These are phyloP conservation scores for Cyaniris semiargus DNA, from an alignment of 2,888 invertebrate genomes.

Conservation along the genomic window DNA sequence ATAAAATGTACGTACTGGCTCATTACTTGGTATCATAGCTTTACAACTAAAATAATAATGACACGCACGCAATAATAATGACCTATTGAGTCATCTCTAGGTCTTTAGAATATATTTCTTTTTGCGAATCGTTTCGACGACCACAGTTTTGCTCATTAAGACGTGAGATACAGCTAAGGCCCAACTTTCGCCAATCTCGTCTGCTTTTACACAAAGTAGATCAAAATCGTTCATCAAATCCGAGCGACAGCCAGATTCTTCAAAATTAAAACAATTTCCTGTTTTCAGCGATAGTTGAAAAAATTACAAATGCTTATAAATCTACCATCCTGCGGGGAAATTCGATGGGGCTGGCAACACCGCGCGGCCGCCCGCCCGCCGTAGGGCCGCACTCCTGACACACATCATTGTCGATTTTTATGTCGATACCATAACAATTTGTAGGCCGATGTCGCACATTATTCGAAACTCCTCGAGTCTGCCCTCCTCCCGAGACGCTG, in stretches of 20 bases:
- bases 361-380: conserved; percentile 37
- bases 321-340: neutral
- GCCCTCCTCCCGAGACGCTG: conserved; percentile 10
- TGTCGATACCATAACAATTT: conserved; percentile 35
- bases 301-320: neutral
- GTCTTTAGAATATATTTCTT: too few relatives aligned
- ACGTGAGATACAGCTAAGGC: too few relatives aligned
- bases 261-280: neutral
- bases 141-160: too few relatives aligned
- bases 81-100: too few relatives aligned
- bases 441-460: conserved; percentile 26
- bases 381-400: conserved; percentile 36
- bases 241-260: too few relatives aligned
- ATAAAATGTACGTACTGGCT: too few relatives aligned
- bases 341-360: neutral
- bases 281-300: neutral
- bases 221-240: too few relatives aligned
- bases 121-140: too few relatives aligned
- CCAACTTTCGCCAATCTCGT: neutral
- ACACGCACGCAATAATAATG: too few relatives aligned
- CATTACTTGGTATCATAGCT: too few relatives aligned
- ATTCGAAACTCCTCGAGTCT: neutral
- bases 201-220: too few relatives aligned
- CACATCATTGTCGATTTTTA: conserved; percentile 40
- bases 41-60: too few relatives aligned